Conservation (phyloP, 2,797 vertebrate species). For the Enteromius viviparus region DNA sequence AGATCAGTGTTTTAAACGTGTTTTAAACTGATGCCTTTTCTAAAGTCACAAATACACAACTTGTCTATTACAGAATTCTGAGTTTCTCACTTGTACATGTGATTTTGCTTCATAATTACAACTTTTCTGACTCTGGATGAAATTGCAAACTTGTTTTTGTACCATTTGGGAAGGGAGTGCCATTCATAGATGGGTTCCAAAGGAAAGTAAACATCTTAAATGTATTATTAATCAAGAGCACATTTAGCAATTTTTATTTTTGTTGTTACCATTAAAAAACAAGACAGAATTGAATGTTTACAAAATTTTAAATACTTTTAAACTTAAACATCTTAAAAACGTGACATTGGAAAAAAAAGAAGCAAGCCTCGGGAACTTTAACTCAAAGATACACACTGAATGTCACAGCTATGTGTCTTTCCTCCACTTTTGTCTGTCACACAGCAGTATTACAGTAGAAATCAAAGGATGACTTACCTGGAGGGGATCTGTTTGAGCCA, state of each 20-base stretch:
- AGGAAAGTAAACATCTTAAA: no score
- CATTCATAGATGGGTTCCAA: no score
- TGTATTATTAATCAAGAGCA: neutral
- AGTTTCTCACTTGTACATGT: neutral
- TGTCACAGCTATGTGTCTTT: neutral
- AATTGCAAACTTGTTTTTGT: no score
- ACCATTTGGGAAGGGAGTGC: neutral
- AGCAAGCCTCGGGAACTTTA: no score
- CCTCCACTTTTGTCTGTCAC: neutral
- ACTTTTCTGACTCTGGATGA: neutral
- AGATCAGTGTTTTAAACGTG: neutral
- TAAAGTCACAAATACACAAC: neutral
- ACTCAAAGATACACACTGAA: neutral
- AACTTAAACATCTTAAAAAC: neutral
- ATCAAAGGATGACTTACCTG: conserved; percentile 56
- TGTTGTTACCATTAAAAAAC: neutral
- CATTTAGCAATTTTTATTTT: neutral
- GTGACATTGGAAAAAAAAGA: neutral
- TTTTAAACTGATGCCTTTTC: neutral
- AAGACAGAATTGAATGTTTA: neutral
- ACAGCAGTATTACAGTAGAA: conserved; percentile 3
- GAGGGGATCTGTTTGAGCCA: conserved; percentile 28
- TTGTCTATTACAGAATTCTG: neutral
- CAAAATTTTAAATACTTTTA: neutral
- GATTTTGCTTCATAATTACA: no score